A percentile compares a stretch with the other conserved stretches of the same genome.
Conservation (phyloP, 1,140 invertebrate species). For the Drosophila orena region DNA sequence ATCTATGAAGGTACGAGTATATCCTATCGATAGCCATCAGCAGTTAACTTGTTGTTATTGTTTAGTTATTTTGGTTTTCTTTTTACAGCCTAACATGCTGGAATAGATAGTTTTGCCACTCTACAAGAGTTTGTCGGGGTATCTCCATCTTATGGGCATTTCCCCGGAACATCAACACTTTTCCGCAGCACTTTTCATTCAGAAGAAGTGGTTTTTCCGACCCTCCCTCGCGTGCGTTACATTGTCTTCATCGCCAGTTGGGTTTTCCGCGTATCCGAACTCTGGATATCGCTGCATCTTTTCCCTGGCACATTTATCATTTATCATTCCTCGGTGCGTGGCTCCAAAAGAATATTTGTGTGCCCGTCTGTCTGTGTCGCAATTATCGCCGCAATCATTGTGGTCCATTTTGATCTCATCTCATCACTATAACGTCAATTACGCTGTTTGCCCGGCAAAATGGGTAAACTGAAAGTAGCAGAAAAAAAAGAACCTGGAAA, state of each 20-base stretch:
- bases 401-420: conserved; percentile 79
- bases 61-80: no score
- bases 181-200: conserved; percentile 5
- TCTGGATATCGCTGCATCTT: conserved; percentile 12
- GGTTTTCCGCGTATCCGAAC: conserved; percentile 13
- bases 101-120: no score
- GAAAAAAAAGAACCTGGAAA: conserved; percentile 20
- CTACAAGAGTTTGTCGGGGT: no score
- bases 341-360: conserved; percentile 1
- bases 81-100: no score
- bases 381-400: conserved; percentile 78
- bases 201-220: background rate
- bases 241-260: conserved; percentile 10
- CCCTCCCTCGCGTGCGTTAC: background rate
- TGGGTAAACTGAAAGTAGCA: conserved; percentile 17
- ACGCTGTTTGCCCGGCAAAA: conserved; percentile 43
- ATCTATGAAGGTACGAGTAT: no score
- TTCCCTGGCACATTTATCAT: conserved; percentile 7
- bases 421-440: conserved; percentile 60
- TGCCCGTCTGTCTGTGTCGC: conserved; percentile 55
- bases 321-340: conserved; percentile 52
- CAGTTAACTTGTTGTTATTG: no score
- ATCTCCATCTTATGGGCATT: no score
- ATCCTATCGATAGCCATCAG: no score
- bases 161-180: no score